Conservation (phyloP, 2,888 invertebrate species). For the Lacanobia wlatinum region DNA sequence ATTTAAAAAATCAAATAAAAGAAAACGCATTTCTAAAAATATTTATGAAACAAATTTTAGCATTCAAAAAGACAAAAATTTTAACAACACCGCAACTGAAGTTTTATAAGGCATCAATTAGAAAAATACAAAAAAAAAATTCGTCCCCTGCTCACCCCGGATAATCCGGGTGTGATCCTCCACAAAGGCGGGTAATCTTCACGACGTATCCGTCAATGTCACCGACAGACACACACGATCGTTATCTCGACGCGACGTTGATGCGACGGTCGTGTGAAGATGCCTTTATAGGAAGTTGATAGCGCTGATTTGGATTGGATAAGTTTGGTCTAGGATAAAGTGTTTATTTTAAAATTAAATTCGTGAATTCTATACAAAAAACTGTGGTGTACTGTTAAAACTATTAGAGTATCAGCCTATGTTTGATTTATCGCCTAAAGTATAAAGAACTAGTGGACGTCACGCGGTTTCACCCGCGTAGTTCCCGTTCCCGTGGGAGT, state of each 20-base stretch:
- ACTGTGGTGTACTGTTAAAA: no score
- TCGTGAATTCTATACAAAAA: no score
- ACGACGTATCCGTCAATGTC: conserved; percentile 66
- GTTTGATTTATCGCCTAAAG: no score
- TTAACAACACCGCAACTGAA: not conserved
- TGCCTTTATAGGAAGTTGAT: conserved; percentile 23
- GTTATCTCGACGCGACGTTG: conserved; percentile 56
- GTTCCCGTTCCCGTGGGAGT: no score
- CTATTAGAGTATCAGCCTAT: no score
- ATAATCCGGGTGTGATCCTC: conserved; percentile 69
- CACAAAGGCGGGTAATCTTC: conserved; percentile 69
- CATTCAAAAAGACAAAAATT: no score
- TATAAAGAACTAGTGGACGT: no score
- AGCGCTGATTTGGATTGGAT: conserved; percentile 7
- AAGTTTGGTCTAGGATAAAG: not conserved
- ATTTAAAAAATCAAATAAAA: no score
- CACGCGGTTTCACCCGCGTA: no score
- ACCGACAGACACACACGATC: conserved; percentile 61
- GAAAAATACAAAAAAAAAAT: conserved; percentile 48
- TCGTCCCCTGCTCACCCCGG: conserved; percentile 44
- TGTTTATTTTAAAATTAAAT: not conserved
- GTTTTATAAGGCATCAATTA: conserved; percentile 60
- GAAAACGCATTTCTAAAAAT: no score
- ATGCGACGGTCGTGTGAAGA: conserved; percentile 47
- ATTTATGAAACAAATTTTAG: no score